Evolutionary conservation across 2,888 invertebrate genomes (phyloP).

Genomic region (Napeogenes inachia): DNA sequence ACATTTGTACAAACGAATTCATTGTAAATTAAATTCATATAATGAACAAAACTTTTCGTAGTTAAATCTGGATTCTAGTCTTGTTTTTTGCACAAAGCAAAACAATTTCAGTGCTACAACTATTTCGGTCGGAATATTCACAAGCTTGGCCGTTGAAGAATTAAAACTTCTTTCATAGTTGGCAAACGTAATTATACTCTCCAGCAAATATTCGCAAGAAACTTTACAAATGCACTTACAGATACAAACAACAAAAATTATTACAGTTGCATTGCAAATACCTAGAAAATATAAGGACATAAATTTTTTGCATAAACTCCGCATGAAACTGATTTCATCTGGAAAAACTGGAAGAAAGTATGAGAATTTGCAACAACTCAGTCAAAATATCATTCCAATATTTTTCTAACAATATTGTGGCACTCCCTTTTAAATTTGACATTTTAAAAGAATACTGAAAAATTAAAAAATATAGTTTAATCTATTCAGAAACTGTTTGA

Average conservation of each 20-base stretch:
- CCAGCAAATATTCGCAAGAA: not conserved
- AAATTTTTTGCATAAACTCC: not conserved
- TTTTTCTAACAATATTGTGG: not conserved
- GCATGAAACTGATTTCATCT: not conserved
- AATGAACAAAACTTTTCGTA: too few species aligned
- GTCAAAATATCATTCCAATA: not conserved
- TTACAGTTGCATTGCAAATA: not conserved
- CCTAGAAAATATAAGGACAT: slow-evolving; percentile 3
- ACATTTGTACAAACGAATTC: too few species aligned
- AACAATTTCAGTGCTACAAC: not conserved
- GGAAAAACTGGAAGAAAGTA: slow-evolving; percentile 7
- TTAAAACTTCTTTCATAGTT: slow-evolving; percentile 1
- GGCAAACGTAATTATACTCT: not conserved
- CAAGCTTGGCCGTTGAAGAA: not conserved
- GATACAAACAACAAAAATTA: slow-evolving; percentile 2
- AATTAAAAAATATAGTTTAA: too few species aligned
- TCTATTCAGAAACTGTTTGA: too few species aligned
- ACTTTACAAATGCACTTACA: not conserved
- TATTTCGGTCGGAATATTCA: not conserved
- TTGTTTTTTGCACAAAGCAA: not conserved
- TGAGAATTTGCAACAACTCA: not conserved
- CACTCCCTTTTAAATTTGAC: too few species aligned
- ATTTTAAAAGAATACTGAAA: too few species aligned
- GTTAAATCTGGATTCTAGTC: too few species aligned
- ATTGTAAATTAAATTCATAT: too few species aligned